These are phyloP conservation scores for Trachelus tabidus DNA, from an alignment of 2,888 invertebrate genomes.

Conservation along the genomic window DNA sequence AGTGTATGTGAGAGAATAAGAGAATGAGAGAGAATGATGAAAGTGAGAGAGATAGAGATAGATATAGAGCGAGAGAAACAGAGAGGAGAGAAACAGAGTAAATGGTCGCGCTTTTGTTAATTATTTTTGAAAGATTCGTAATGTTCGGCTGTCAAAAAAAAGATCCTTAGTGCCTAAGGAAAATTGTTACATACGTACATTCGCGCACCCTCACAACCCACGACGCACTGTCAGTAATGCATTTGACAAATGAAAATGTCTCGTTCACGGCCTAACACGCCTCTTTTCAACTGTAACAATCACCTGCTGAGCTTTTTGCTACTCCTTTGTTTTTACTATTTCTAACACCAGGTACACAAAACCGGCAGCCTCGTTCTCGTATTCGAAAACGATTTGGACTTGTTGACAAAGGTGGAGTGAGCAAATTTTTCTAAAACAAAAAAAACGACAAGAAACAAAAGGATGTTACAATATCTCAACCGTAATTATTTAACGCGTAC, in stretches of 20 bases:
- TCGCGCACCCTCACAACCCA: not conserved
- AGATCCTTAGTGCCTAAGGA: not conserved
- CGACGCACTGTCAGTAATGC: not conserved
- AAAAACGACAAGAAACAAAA: not conserved
- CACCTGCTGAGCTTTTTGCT: slow-evolving; percentile 15
- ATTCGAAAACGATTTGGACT: not conserved
- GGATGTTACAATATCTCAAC: not conserved
- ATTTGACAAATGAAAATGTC: not conserved
- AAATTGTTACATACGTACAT: not conserved
- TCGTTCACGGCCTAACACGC: slow-evolving; percentile 1
- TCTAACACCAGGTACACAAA: slow-evolving; percentile 30
- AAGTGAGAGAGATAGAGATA: not conserved
- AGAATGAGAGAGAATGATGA: not conserved
- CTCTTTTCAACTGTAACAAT: not conserved
- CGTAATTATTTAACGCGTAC: not conserved
- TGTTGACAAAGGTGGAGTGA: not conserved
- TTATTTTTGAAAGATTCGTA: slow-evolving; percentile 63
- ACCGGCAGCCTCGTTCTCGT: slow-evolving; percentile 6
- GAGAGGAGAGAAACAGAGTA: not conserved
- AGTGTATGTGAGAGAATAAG: not conserved
- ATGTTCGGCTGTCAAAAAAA: slow-evolving; percentile 32
- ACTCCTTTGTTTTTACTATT: slow-evolving; percentile 15
- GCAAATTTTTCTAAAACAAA: not conserved
- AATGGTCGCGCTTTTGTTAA: not conserved
- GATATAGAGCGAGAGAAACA: not conserved